A percentile compares a stretch with the other conserved stretches of the same genome.
phyloP scores from a whole-genome alignment of 1,140 invertebrate species.

The Watersipora subatra region DNA sequence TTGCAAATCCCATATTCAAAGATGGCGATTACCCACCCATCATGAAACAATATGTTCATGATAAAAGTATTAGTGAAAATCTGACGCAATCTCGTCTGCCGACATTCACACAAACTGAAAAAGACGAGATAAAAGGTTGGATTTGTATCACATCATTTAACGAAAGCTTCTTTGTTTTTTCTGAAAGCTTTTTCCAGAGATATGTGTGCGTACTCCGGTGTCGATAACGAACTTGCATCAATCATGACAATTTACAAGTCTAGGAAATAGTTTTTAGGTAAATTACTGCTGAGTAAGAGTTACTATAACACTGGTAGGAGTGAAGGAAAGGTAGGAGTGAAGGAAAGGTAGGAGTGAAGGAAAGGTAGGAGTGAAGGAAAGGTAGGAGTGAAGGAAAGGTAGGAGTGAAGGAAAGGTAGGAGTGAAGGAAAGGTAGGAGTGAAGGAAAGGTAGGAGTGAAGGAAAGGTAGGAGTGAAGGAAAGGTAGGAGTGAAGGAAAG shows the following conservation, averaged over 20 bases:
- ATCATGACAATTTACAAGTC: constrained; percentile 10
- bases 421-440: too few relatives aligned
- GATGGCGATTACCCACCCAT: constrained; percentile 32
- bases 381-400: too few relatives aligned
- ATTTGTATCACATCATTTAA: not conserved
- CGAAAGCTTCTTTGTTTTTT: not conserved
- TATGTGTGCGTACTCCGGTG: constrained; percentile 1
- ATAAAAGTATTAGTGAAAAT: constrained; percentile 18
- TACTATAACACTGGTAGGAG: too few relatives aligned
- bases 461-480: too few relatives aligned
- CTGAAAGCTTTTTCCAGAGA: not conserved
- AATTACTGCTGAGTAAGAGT: too few relatives aligned
- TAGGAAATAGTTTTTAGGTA: constrained; percentile 5
- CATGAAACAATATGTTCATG: constrained; percentile 22
- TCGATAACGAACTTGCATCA: constrained; percentile 14
- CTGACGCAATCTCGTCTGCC: constrained; percentile 20
- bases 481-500: too few relatives aligned
- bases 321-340: too few relatives aligned
- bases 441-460: too few relatives aligned
- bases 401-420: too few relatives aligned
- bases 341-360: too few relatives aligned
- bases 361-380: too few relatives aligned
- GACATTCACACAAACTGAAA: constrained; percentile 29
- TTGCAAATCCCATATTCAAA: constrained; percentile 26
- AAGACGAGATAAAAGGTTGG: constrained; percentile 12